A percentile compares a stretch with the other conserved stretches of the same genome.
Evolutionary conservation across 2,888 invertebrate genomes (phyloP).

Genomic region (Melieria omissa): DNA sequence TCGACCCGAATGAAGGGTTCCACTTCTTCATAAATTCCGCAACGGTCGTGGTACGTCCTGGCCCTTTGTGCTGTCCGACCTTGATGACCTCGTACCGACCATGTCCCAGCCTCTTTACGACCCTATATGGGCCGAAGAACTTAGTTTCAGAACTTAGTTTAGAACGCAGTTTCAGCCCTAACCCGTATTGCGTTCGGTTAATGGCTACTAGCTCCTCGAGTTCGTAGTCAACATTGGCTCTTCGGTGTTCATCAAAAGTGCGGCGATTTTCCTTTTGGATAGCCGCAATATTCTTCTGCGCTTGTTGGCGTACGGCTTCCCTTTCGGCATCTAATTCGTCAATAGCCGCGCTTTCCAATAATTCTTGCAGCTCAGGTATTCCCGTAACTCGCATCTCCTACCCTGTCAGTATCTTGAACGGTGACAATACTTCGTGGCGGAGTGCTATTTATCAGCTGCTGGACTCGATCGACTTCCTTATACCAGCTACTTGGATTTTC

Average conservation of each 20-base stretch:
- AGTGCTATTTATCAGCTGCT: conserved; percentile 41
- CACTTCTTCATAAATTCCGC: conserved; percentile 30
- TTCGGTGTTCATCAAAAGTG: neutral
- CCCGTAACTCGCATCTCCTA: conserved; percentile 11
- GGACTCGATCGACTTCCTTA: conserved; percentile 46
- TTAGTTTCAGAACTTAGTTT: no score
- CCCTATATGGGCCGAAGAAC: conserved; percentile 31
- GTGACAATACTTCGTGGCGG: conserved; percentile 18
- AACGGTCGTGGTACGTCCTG: neutral
- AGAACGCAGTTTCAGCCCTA: conserved; percentile 32
- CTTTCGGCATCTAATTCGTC: neutral
- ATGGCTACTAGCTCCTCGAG: conserved; percentile 34
- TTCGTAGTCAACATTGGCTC: neutral
- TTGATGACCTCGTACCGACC: conserved; percentile 27
- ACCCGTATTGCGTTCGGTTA: conserved; percentile 40
- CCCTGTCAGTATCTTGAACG: conserved; percentile 11
- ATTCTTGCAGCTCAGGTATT: neutral
- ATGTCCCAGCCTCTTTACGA: conserved; percentile 16
- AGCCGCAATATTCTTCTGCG: neutral
- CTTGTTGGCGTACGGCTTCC: neutral
- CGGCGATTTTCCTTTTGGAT: neutral
- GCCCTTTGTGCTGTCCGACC: conserved; percentile 32
- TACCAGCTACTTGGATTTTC: conserved; percentile 56
- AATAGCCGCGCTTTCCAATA: neutral
- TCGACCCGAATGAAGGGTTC: neutral